Base-by-base conservation (phyloP, 2,113 vertebrate species). In the Nannobrachium achirus region DNA sequence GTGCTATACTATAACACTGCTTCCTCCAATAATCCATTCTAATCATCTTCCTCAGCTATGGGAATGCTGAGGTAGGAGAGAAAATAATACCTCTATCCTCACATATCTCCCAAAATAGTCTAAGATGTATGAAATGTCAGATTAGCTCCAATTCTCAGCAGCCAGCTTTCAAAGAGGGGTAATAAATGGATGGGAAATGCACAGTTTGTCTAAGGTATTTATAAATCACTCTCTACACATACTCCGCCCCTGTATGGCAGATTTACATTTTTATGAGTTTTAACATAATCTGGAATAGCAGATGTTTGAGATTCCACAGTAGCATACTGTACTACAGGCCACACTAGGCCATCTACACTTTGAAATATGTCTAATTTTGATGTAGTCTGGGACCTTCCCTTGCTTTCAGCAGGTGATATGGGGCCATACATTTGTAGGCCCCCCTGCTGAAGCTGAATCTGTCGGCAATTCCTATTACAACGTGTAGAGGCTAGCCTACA, bases 231-330 rank as follows among this genome's bases (percentile, higher is more conserved):
- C 69, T 75, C 70, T 71, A 66, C 57, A 71, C 58, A 71, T 45
- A 68, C 73, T 56, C 76, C 69, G 52, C 75, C 72, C 73, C 60
- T 71, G 63, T 66, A 68, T 74, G 56, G 60, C 60, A 80, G 80
- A 91, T 89, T 86, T 87, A 80, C 83, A 91, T 90, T 88, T 89
- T 86, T 78, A 87, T 86, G 76, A 88, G 73, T 41, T 73, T 72
- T 63, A 79, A 82, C 79, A 69, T 85, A 82, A 82, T 84, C 69
- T 84, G 65, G 74, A 79, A 76, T 38, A 62, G 57, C 61, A 73
- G 55, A 71, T 80, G 66, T 82, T 66, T 73, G 46, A 73, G 61
- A 71, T 75, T 74, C 52, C 60, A 66, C 66, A 25, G 59, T 9
- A 8, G 59, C 64, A 71, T 51, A 82, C 25, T 33, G 25, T 33